These are phyloP conservation scores for Rhysida immarginata DNA, from an alignment of 1,140 invertebrate species.

Conservation along the genomic window DNA sequence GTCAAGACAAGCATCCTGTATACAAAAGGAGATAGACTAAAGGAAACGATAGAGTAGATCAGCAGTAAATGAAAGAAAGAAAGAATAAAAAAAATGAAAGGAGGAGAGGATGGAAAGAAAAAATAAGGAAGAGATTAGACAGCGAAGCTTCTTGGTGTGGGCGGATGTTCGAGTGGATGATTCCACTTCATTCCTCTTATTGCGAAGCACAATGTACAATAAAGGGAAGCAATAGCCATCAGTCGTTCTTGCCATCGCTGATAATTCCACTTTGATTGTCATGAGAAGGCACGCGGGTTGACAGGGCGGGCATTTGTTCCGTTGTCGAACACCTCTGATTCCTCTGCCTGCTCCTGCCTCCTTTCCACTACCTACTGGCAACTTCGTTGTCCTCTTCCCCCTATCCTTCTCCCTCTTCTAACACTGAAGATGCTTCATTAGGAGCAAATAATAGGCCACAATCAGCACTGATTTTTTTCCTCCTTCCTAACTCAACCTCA, in stretches of 20 bases:
- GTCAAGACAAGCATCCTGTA: no score
- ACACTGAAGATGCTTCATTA: not conserved
- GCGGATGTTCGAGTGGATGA: no score
- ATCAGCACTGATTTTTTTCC: not conserved
- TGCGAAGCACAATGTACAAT: not conserved
- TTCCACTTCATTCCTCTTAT: no score
- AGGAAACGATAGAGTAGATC: no score
- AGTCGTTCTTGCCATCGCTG: not conserved
- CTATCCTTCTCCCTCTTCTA: not conserved
- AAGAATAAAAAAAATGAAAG: no score
- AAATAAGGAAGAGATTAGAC: no score
- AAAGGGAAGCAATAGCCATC: not conserved
- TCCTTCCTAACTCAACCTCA: not conserved
- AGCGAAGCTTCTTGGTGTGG: no score
- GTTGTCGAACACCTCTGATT: not conserved
- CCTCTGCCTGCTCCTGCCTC: not conserved
- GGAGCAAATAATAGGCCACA: not conserved
- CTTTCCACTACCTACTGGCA: not conserved
- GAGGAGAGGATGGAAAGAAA: no score
- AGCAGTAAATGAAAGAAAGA: no score
- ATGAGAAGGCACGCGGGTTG: no score
- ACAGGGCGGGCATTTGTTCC: not conserved
- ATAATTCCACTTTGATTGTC: not conserved
- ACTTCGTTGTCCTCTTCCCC: not conserved
- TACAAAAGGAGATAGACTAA: no score